A percentile compares a stretch with the other conserved stretches of the same genome.
These are phyloP conservation scores for Deladenus siricidicola DNA, from an alignment of 2,888 invertebrate genomes.

Conservation along the genomic window DNA sequence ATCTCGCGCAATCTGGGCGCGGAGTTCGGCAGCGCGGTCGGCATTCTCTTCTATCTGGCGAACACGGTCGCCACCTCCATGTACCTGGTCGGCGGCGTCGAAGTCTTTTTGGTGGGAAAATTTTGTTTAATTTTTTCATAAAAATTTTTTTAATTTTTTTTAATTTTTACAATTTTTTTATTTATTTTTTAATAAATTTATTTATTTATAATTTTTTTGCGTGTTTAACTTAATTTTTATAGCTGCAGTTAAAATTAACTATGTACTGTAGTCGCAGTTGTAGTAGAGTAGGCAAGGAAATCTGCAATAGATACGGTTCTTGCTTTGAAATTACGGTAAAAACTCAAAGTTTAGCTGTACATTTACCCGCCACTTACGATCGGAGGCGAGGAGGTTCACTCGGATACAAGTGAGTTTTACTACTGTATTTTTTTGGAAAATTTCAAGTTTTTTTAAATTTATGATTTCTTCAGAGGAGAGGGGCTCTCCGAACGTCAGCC, in stretches of 20 bases:
- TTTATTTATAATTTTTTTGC: too few species aligned
- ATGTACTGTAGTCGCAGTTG: too few species aligned
- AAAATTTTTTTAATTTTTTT: constrained; percentile 9
- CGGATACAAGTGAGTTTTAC: constrained; percentile 34
- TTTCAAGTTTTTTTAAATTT: background rate
- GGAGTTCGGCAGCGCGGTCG: constrained; percentile 97
- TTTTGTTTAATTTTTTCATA: background rate
- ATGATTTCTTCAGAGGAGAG: too few species aligned
- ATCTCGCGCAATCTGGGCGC: constrained; percentile 86
- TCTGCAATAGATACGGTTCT: too few species aligned
- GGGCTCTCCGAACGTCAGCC: too few species aligned
- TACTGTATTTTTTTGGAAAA: too few species aligned
- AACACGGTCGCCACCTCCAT: constrained; percentile 96
- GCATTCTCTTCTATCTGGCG: constrained; percentile 94
- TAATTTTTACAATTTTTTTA: too few species aligned
- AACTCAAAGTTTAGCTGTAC: constrained; percentile 47
- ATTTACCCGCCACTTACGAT: constrained; percentile 46
- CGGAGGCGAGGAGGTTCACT: constrained; percentile 44
- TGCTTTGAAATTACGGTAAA: too few species aligned
- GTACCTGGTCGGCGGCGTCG: constrained; percentile 67
- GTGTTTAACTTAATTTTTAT: too few species aligned
- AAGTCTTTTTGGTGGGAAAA: constrained; percentile 48
- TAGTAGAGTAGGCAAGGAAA: too few species aligned
- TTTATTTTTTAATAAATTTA: too few species aligned
- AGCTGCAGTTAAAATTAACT: too few species aligned